Conservation (phyloP, 1,140 invertebrate genomes). For the Drosophila melanogaster region DNA sequence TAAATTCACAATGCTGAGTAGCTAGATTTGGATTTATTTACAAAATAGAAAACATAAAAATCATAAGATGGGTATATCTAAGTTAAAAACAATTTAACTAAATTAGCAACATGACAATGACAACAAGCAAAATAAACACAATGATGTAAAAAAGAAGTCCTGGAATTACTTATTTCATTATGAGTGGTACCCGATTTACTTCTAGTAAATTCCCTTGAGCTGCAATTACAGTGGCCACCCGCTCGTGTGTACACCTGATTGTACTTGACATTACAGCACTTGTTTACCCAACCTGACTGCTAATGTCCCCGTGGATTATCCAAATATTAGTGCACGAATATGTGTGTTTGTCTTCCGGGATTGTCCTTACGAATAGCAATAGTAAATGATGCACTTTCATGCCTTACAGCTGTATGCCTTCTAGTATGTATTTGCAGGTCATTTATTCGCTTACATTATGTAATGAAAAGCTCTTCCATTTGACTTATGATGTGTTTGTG, state of each 20-base stretch:
- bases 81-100: no score
- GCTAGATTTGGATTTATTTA: neutral
- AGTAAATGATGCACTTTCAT: slow-evolving; percentile 43
- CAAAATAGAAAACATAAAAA: neutral
- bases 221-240: slow-evolving; percentile 27
- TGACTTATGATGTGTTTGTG: slow-evolving; percentile 14
- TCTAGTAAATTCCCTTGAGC: slow-evolving; percentile 19
- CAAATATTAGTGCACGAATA: slow-evolving; percentile 21
- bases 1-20: neutral
- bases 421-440: slow-evolving; percentile 28
- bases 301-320: slow-evolving; percentile 28
- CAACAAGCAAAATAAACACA: neutral
- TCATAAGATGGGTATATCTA: neutral
- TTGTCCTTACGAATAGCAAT: slow-evolving; percentile 39
- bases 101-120: neutral
- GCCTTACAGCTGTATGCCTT: slow-evolving; percentile 24
- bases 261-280: slow-evolving; percentile 40
- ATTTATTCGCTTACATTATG: slow-evolving; percentile 43
- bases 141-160: neutral
- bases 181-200: slow-evolving; percentile 4
- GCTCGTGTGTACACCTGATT: slow-evolving; percentile 33
- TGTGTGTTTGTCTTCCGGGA: slow-evolving; percentile 22
- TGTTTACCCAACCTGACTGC: slow-evolving; percentile 37
- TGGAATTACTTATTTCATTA: neutral
- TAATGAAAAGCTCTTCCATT: slow-evolving; percentile 51